A percentile compares a stretch with the other conserved stretches of the same genome.
Evolutionary conservation across 2,113 vertebrate species (phyloP).

Genomic region (Nymphicus hollandicus): DNA sequence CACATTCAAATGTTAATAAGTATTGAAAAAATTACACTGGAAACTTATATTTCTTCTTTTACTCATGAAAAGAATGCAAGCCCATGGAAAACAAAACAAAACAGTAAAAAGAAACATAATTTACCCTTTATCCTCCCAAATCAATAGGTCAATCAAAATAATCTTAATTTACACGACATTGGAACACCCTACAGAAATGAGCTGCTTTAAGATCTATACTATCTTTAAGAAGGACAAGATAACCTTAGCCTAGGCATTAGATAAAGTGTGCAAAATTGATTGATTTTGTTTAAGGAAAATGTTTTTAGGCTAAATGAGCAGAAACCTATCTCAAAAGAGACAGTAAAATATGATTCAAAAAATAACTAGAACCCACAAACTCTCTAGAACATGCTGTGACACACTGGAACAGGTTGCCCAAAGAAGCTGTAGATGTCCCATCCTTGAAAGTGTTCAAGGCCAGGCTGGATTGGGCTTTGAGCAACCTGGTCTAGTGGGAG

Average conservation of each 20-base stretch:
- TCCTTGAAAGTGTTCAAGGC: not conserved
- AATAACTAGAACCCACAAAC: not conserved
- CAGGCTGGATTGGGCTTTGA: not conserved
- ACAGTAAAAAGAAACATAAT: not conserved
- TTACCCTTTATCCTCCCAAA: not conserved
- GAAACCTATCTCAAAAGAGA: not conserved
- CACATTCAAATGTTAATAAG: not conserved
- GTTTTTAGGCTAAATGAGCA: not conserved
- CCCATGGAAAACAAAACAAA: not conserved
- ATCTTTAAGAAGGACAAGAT: slow-evolving; percentile 9
- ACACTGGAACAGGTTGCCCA: not conserved
- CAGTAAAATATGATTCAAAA: not conserved
- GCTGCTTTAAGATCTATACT: not conserved
- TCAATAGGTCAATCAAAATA: slow-evolving; percentile 49
- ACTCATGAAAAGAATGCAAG: not conserved
- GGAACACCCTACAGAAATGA: not conserved
- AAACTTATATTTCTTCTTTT: not conserved
- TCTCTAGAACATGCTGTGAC: not conserved
- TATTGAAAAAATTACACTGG: not conserved
- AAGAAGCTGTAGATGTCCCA: not conserved
- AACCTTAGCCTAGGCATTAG: not conserved
- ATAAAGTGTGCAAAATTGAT: not conserved
- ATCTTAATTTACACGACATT: slow-evolving; percentile 17
- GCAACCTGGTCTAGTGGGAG: not conserved
- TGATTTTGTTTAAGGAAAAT: not conserved